Base-by-base conservation (phyloP, 2,113 vertebrate species). In the Oreocharis arfaki region DNA sequence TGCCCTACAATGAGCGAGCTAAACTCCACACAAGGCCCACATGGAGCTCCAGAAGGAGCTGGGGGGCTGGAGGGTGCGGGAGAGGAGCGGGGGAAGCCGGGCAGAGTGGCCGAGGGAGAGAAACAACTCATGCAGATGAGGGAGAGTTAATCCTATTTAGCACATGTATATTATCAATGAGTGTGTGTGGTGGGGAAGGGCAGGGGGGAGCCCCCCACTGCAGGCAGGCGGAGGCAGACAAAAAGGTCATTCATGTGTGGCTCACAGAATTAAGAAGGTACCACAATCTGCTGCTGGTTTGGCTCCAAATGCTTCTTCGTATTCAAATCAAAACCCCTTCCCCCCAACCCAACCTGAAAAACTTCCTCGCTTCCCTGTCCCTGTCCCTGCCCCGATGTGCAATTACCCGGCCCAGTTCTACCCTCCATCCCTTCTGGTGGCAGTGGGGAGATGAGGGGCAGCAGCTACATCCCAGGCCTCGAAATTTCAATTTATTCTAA, bases 71-170 rank as follows among this genome's bases (percentile, higher is more conserved):
- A 84, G 78, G 83, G 30, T 78, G 41, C 35, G 4, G 67, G 80
- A 79, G 63, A 83, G 55, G 84, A 95, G 57, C 88, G 91, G 69
- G 88, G 87, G 63, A 77, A 71, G 67, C 80, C 3, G 32, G 68
- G 22, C 55, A 24, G 91, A 95, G 95, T 57, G 76, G 68, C 11
- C 80, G 49, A 81, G 81, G 35, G 80, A 94, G 56, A 96, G 90
- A 88, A 96, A 97, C 93, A 87, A 84, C 84, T 97, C 92, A 84
- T 70, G 85, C 95, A 97, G 87, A 96, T 91, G 91, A 83, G 92
- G 80, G 71, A 94, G 75, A 96, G 85, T 95, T 98, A 98, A 98
- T 98, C 97, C 97, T 97, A 94, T 97, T 98, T 98, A 98, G 96
- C 97, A 97, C 96, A 97, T 97, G 93, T 98, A 97, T 97, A 97